Conservation (phyloP, 2,113 vertebrate genomes). For the Lates calcarifer region DNA sequence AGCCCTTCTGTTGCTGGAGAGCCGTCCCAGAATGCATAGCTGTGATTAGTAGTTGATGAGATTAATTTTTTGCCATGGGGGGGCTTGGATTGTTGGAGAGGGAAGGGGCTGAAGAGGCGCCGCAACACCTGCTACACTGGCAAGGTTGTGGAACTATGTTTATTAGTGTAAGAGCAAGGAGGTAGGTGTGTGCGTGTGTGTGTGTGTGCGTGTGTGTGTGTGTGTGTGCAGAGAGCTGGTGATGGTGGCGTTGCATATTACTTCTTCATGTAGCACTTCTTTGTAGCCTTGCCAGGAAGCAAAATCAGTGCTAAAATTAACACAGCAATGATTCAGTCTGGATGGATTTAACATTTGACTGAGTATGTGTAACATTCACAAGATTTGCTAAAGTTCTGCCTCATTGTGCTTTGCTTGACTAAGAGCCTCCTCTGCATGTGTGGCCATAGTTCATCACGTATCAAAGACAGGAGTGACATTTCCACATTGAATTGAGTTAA, state of each 20-base stretch:
- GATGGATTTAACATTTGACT: constrained; percentile 37
- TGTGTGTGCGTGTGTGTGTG: constrained; percentile 34
- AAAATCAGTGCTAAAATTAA: constrained; percentile 8
- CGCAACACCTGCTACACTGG: constrained; percentile 74
- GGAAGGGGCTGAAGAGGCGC: constrained; percentile 51
- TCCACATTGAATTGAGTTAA: constrained; percentile 37
- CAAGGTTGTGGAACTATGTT: constrained; percentile 53
- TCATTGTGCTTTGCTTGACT: neutral
- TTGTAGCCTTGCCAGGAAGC: constrained; percentile 12
- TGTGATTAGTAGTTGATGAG: constrained; percentile 82
- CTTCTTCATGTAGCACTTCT: neutral
- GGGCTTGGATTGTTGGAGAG: constrained; percentile 46
- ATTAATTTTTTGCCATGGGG: constrained; percentile 68
- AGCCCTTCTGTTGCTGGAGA: constrained; percentile 76
- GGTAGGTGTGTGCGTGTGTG: constrained; percentile 41
- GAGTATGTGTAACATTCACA: constrained; percentile 15
- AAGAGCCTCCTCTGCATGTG: neutral
- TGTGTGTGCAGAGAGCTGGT: constrained; percentile 14
- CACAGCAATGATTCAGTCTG: constrained; percentile 28
- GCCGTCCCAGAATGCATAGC: constrained; percentile 82
- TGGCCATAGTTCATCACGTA: constrained; percentile 16
- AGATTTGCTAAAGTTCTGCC: neutral
- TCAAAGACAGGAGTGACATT: constrained; percentile 48
- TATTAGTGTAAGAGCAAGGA: constrained; percentile 43
- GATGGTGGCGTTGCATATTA: neutral